A percentile compares a stretch with the other conserved stretches of the same genome.
These are phyloP conservation scores for Cheilosia soror DNA, from an alignment of 2,888 invertebrate species.

Conservation along the genomic window DNA sequence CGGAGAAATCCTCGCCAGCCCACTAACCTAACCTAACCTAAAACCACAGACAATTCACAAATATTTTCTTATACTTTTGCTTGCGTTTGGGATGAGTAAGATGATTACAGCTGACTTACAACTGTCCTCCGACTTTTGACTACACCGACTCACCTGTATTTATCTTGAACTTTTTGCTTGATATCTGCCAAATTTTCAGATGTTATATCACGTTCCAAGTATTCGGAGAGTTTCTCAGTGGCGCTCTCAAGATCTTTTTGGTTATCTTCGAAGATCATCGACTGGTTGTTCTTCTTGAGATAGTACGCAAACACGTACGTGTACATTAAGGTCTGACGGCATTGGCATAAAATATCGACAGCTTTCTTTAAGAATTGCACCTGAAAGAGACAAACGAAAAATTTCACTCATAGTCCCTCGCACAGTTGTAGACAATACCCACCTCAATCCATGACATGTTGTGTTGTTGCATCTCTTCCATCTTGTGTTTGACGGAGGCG, in stretches of 20 bases:
- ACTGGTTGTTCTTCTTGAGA: conserved; percentile 98
- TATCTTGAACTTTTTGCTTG: conserved; percentile 99
- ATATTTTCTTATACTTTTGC: no score
- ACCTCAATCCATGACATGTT: conserved; percentile 99
- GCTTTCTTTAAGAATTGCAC: conserved; percentile 99
- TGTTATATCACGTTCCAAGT: conserved; percentile 98
- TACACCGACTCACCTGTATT: conserved; percentile 90
- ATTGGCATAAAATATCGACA: conserved; percentile 97
- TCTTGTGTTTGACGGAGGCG: conserved; percentile 97
- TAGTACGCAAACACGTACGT: conserved; percentile 99
- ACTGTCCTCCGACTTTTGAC: no score
- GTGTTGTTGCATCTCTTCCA: conserved; percentile 99
- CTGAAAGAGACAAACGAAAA: conserved; percentile 82
- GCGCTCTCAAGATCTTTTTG: conserved; percentile 99
- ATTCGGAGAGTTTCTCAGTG: conserved; percentile 98
- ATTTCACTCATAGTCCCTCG: conserved; percentile 5
- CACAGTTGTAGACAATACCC: conserved; percentile 34
- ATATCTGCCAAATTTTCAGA: conserved; percentile 98
- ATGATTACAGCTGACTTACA: neutral
- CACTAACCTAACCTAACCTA: no score
- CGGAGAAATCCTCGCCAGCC: no score
- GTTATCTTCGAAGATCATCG: conserved; percentile 99
- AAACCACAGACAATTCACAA: no score
- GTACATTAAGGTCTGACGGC: conserved; percentile 99
- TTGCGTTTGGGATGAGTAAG: no score